Base-by-base conservation (phyloP, 2,113 vertebrate genomes). In the Corapipo altera region DNA sequence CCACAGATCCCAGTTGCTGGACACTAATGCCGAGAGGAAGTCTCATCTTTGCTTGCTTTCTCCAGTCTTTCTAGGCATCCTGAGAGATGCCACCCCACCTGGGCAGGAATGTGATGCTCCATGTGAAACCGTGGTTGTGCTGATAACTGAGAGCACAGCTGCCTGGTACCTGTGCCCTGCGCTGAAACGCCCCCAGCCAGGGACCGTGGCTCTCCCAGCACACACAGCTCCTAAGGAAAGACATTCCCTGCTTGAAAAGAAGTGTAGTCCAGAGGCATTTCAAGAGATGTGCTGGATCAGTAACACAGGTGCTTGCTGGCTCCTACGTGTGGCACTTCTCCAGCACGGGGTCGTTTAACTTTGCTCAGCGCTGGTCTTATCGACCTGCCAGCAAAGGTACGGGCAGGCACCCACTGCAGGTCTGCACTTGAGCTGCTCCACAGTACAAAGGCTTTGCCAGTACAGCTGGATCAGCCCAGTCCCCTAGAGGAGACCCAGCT, bases 401-500 rank as follows among this genome's bases (percentile, higher is more conserved):
- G 72, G 94, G 89, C 96, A 95, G 84, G 91, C 78, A 75, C 67
- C 92, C 54, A 18, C 64, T 59, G 93, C 96, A 96, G 90, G 94
- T 91, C 94, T 86, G 82, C 90, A 49, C 96, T 95, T 90, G 95
- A 94, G 85, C 85, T 83, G 3, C 94, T 94, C 76, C 37, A 33
- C 91, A 14, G 22, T 28, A 71, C 94, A 92, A 86, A 92, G 73
- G 81, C 57, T 85, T 76, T 95, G 91, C 91, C 93, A n/a, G 91
- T 48, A 82, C 93, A 95, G 95, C 93, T 95, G 93, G 95, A 92
- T 93, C 77, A 28, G 87, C 93, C 91, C 95, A 41, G 95, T 24
- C 94, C 95, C 95, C 94, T 75, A 89, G 41, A 96, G 93, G 95
- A 95, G 96, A 96, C 96, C 94, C 92, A n/a, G 83, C 69, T 95